Evolutionary conservation across 2,888 invertebrate genomes (phyloP).

Genomic region (Eupithecia pulchellata): DNA sequence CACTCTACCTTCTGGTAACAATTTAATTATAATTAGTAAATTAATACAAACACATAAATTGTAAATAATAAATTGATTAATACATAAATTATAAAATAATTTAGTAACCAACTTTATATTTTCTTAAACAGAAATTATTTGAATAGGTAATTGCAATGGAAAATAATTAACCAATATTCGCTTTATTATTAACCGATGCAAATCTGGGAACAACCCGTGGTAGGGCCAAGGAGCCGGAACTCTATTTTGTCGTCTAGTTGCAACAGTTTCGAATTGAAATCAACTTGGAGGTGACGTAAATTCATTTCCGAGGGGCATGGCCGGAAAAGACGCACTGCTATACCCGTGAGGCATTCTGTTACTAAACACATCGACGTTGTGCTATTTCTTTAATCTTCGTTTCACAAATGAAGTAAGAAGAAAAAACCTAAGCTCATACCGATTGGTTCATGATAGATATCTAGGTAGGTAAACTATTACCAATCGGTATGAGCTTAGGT

Average conservation of each 20-base stretch:
- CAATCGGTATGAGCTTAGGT: too few relatives aligned
- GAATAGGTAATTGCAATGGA: too few relatives aligned
- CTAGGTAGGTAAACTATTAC: too few relatives aligned
- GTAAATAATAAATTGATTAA: too few relatives aligned
- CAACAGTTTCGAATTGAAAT: conserved; percentile 33
- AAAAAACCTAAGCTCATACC: neutral
- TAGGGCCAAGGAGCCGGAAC: conserved; percentile 10
- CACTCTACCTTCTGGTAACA: too few relatives aligned
- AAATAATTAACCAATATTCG: too few relatives aligned
- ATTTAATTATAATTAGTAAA: too few relatives aligned
- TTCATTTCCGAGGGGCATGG: conserved; percentile 37
- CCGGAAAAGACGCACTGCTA: conserved; percentile 33
- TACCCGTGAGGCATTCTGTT: neutral
- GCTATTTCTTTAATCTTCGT: too few relatives aligned
- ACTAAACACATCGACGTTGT: neutral
- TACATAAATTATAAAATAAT: too few relatives aligned
- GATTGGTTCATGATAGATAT: neutral
- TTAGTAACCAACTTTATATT: too few relatives aligned
- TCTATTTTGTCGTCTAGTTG: conserved; percentile 14
- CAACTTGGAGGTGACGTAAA: conserved; percentile 38
- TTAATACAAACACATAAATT: too few relatives aligned
- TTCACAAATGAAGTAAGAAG: neutral
- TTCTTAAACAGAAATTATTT: too few relatives aligned
- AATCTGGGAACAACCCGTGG: neutral
- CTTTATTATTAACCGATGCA: neutral